These are phyloP conservation scores for Drosophila pseudoobscura DNA, from an alignment of 1,140 invertebrate species.

Conservation along the genomic window DNA sequence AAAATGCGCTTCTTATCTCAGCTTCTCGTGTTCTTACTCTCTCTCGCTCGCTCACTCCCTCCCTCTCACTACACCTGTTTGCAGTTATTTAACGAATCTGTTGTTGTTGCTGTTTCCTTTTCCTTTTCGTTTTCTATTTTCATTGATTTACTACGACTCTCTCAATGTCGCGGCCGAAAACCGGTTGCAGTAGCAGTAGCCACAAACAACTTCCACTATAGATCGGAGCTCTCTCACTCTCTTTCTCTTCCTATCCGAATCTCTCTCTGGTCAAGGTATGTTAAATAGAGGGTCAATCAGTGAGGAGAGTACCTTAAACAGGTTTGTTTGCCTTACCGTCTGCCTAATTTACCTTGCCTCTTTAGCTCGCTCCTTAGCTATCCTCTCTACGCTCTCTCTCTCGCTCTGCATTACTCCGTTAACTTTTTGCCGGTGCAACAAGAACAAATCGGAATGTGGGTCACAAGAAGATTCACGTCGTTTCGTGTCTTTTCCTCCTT, in stretches of 20 bases:
- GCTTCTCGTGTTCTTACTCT: not conserved
- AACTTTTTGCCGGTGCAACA: constrained; percentile 67
- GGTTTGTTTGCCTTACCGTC: too few species aligned
- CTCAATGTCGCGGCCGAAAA: constrained; percentile 57
- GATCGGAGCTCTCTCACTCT: constrained; percentile 36
- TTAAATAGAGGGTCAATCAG: too few species aligned
- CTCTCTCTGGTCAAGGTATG: too few species aligned
- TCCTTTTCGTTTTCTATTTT: constrained; percentile 52
- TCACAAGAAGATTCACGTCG: constrained; percentile 45
- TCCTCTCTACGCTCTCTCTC: constrained; percentile 12
- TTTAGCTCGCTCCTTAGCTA: too few species aligned
- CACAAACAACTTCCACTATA: constrained; percentile 32
- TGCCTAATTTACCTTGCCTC: too few species aligned
- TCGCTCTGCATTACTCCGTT: constrained; percentile 41
- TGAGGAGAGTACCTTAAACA: too few species aligned
- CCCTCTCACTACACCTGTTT: constrained; percentile 61
- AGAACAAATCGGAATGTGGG: constrained; percentile 54
- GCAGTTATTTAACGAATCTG: constrained; percentile 65
- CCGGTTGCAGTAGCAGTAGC: constrained; percentile 31
- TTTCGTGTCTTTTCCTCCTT: constrained; percentile 7
- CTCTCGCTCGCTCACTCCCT: constrained; percentile 15
- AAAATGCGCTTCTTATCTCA: constrained; percentile 24
- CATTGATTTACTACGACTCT: constrained; percentile 59
- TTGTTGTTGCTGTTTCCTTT: constrained; percentile 18
- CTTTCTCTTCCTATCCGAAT: not conserved